Base-by-base conservation (phyloP, 1,140 invertebrate species). In the Nephotettix cincticeps region DNA sequence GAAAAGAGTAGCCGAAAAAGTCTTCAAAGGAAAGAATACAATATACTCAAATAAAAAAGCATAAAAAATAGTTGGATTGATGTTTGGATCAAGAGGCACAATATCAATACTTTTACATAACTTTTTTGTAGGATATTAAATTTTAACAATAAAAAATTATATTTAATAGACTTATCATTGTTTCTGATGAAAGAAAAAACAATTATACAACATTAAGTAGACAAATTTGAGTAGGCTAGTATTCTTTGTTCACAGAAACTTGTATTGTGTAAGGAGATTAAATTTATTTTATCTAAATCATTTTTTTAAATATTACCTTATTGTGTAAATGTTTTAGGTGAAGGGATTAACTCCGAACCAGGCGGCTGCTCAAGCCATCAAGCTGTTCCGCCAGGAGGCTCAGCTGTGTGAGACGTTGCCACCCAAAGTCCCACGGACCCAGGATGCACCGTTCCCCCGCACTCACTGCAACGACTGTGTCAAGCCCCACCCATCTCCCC, bases 301-400 rank as follows among this genome's bases (percentile, higher is more conserved):
- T 43, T 43, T 43, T 43, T 9, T n/a, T 43, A 43, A 11, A 43
- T 11, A 43, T 43, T 43, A 11, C 9, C 9, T 43, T 43, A 43
- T 9, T 43, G n/a, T n/a, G n/a, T n/a, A 54, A 54, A 54, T 75
- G 77, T 72, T 78, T 71, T 66, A 92, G 89, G 83, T 88, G 66
- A 88, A 86, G 79, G 89, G 86, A 77, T 82, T 94, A 70, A 89
- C 91, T 25, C 89, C 92, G 74, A 95, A 97, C 86, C 89, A 95
- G 83, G 93, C 95, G 64, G 95, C 95, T 27, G 91, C 91, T 14
- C 87, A 91, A 76, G 94, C 95, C 1, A 89, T 97, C 71, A 89
- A 93, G 76, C 84, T 97, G 56, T 94, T 94, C 78, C 91, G 90
- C 45, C 86, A 91, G 78, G 93, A 95, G 79, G 94, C 93, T 28